These are phyloP conservation scores for Tachycineta bicolor DNA, from an alignment of 2,113 vertebrate genomes.

Conservation along the genomic window DNA sequence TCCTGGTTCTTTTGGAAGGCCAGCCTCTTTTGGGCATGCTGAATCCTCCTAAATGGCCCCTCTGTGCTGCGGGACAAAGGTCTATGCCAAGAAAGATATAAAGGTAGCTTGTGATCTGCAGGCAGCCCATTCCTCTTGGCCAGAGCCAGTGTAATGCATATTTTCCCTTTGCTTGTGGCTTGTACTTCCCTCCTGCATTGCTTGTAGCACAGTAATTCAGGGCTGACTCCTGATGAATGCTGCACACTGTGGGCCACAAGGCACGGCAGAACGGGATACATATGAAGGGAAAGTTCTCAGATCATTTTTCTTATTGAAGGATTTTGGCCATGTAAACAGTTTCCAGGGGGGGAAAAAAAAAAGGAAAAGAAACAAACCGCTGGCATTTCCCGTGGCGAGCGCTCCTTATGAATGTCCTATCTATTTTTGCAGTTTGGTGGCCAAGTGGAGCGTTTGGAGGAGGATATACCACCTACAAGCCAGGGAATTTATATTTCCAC, in stretches of 20 bases:
- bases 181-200: conserved; percentile 47
- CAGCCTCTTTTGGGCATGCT: background rate
- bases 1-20: background rate
- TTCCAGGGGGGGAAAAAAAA: background rate
- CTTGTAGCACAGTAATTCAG: conserved; percentile 49
- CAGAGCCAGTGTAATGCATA: conserved; percentile 5
- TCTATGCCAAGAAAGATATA: conserved; percentile 54
- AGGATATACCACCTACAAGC: conserved; percentile 39
- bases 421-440: conserved; percentile 53
- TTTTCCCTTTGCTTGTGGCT: conserved; percentile 57
- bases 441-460: conserved; percentile 44
- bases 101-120: conserved; percentile 49
- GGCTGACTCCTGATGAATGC: conserved; percentile 49
- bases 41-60: conserved; percentile 19
- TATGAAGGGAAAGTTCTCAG: conserved; percentile 31
- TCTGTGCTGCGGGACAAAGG: conserved; percentile 41
- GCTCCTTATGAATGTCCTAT: conserved; percentile 49
- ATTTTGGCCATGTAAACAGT: conserved; percentile 23
- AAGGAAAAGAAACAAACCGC: background rate
- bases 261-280: conserved; percentile 22
- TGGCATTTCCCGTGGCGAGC: conserved; percentile 16
- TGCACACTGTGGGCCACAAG: conserved; percentile 39
- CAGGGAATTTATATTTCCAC: conserved; percentile 35
- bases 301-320: conserved; percentile 53
- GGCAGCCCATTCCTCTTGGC: conserved; percentile 43